phyloP scores from a whole-genome alignment of 2,113 vertebrate genomes.

The Myodes glareolus region DNA sequence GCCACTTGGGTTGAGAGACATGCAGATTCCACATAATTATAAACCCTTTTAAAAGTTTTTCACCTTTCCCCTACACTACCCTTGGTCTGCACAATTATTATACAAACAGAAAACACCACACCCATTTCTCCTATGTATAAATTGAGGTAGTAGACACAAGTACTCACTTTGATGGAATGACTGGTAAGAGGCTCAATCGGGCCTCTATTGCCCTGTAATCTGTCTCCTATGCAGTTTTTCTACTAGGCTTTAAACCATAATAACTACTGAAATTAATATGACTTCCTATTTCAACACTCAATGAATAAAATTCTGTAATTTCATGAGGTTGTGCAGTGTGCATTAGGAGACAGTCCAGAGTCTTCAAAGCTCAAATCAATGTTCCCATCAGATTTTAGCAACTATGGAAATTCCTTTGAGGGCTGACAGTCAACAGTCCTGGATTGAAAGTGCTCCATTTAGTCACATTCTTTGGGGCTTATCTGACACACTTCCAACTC shows the following conservation, averaged over 20 bases:
- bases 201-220: not conserved
- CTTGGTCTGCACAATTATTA: not conserved
- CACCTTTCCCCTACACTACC: not conserved
- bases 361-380: not conserved
- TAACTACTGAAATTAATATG: not conserved
- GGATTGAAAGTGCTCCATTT: not conserved
- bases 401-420: not conserved
- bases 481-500: not conserved
- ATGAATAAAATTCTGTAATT: not conserved
- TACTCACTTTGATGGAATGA: not conserved
- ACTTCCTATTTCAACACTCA: not conserved
- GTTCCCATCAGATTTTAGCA: not conserved
- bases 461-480: not conserved
- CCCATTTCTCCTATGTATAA: slow-evolving; percentile 48
- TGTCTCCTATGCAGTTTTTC: not conserved
- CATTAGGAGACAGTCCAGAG: not conserved
- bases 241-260: not conserved
- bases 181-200: not conserved
- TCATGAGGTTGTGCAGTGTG: not conserved
- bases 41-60: not conserved
- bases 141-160: not conserved
- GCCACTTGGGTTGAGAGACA: not conserved
- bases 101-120: not conserved
- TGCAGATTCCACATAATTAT: not conserved
- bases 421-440: not conserved